These are phyloP conservation scores for Trichonephila clavata DNA, from an alignment of 1,140 invertebrate genomes.

Conservation along the genomic window DNA sequence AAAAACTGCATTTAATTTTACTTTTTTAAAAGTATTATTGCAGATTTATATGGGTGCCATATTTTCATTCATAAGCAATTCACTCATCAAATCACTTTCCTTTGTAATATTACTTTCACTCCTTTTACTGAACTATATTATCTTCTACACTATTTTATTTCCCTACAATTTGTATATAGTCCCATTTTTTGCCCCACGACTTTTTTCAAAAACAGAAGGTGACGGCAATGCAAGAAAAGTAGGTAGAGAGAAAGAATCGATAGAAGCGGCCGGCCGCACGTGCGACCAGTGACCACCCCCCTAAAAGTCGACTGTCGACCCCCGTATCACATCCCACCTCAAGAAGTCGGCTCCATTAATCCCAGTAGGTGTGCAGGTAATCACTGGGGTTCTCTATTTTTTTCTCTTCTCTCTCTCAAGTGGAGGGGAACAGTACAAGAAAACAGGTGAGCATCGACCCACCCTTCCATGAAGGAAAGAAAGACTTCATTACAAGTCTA, in stretches of 20 bases:
- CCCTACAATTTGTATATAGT: background rate
- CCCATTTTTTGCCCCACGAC: background rate
- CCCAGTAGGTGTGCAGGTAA: conserved; percentile 75
- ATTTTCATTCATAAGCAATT: too few species aligned
- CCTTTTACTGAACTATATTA: too few species aligned
- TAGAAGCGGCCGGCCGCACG: conserved; percentile 70
- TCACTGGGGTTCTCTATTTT: conserved; percentile 65
- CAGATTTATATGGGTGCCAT: too few species aligned
- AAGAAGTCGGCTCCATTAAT: conserved; percentile 74
- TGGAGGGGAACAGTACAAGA: background rate
- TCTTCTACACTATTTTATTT: too few species aligned
- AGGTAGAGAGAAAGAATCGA: conserved; percentile 56
- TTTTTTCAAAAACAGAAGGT: conserved; percentile 35
- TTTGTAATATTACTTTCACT: too few species aligned
- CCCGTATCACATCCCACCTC: conserved; percentile 70
- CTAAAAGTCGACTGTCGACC: conserved; percentile 7
- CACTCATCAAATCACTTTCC: too few species aligned
- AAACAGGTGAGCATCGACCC: conserved; percentile 63
- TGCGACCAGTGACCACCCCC: conserved; percentile 54
- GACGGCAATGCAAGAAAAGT: conserved; percentile 47
- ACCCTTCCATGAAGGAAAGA: conserved; percentile 58
- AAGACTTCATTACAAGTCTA: conserved; percentile 75
- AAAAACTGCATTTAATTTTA: too few species aligned
- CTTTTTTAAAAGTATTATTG: too few species aligned
- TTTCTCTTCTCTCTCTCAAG: conserved; percentile 17